Base-by-base conservation (phyloP, 2,113 vertebrate species). In the Chauna torquata region DNA sequence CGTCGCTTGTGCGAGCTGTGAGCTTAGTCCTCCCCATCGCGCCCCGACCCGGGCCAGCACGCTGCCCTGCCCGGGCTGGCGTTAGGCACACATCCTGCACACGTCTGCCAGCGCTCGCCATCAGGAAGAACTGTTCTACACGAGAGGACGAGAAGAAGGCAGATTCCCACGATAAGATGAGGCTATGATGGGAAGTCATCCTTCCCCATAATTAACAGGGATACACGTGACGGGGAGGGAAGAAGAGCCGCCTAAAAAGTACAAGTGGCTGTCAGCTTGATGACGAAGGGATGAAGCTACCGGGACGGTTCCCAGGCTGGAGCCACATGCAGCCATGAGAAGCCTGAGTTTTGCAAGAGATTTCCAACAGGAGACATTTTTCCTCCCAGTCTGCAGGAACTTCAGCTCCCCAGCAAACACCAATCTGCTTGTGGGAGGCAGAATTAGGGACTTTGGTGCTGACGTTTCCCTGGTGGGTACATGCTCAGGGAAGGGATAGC, bases 21-120 rank as follows among this genome's bases (percentile, higher is more conserved):
- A 91, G 16, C 16, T 76, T 9, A n/a, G 28, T 52, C 64, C 61
- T 64, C 25, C 32, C 68, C 13, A 5, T 5, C 2, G 2, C n/a
- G n/a, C n/a, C n/a, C n/a, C n/a, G n/a, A 19, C 55, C 55, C 6
- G 3, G 55, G 44, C 44, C 20, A 42, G 28, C 42, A 24, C 14
- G 12, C n/a, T 22, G 8, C 40, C 57, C 57, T 22, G 25, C 28
- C 11, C 1, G 1, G 38, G 8, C 16, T 38, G 34, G 38, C 9
- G 47, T 36, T 2, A 4, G 30, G 36, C 16, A 10, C 3, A 1
- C 25, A 12, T 13, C 42, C 50, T 57, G 12, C 36, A 6, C 34
- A 58, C 1, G 0, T 25, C 64, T 77, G 45, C 50, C 74, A 64
- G 27, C 7, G 42, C 6, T 12, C 1, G 2, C 14, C 78, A 44